phyloP scores from a whole-genome alignment of 2,888 invertebrate species.

The Acrobasis suavella region DNA sequence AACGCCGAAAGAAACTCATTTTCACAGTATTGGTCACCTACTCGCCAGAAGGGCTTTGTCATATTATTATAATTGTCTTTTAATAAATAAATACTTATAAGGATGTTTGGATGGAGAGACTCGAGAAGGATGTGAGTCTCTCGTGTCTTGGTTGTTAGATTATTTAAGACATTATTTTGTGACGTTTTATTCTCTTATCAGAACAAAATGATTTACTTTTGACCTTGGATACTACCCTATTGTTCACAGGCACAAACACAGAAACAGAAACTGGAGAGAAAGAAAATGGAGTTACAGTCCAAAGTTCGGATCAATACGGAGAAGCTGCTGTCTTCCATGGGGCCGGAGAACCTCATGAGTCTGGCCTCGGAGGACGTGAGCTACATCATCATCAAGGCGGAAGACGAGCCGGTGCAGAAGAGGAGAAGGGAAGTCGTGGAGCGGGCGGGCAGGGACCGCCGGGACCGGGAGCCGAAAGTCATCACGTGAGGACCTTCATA shows the following conservation, averaged over 20 bases:
- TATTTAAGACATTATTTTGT: no score
- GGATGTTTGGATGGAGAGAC: constrained; percentile 40
- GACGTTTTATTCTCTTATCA: no score
- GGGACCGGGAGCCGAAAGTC: constrained; percentile 18
- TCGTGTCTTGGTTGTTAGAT: no score
- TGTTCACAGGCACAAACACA: not conserved
- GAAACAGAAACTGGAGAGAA: constrained; percentile 24
- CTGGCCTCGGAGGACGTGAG: constrained; percentile 63
- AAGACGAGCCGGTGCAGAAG: constrained; percentile 32
- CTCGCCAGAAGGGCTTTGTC: no score
- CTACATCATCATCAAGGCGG: constrained; percentile 68
- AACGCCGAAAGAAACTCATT: no score
- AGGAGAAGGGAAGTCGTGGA: constrained; percentile 34
- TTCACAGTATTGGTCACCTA: no score
- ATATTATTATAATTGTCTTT: no score
- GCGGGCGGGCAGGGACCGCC: constrained; percentile 37
- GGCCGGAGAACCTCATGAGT: constrained; percentile 48
- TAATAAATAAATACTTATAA: no score
- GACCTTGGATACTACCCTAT: no score
- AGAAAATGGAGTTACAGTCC: not conserved
- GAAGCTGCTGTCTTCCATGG: constrained; percentile 48
- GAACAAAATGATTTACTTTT: no score
- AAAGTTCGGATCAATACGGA: constrained; percentile 42
- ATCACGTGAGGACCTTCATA: constrained; percentile 28
- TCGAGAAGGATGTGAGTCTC: constrained; percentile 30